phyloP scores from a whole-genome alignment of 2,113 vertebrate genomes.

The Amphiprion percula region DNA sequence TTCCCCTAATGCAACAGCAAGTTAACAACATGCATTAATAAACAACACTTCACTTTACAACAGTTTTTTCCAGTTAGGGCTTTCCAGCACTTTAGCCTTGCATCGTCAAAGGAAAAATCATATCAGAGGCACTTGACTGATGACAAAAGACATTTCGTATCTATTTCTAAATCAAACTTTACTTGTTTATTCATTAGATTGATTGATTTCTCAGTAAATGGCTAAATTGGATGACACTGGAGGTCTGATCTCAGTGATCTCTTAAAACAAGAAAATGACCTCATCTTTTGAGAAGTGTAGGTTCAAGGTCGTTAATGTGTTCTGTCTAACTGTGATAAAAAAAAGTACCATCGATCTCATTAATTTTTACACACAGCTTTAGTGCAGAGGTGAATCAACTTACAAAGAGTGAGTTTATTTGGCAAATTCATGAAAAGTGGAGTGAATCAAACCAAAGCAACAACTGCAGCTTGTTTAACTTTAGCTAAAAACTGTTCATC shows the following conservation, averaged over 20 bases:
- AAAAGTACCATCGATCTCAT: background rate
- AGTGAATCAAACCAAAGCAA: background rate
- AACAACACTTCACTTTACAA: conserved; percentile 75
- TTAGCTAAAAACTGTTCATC: background rate
- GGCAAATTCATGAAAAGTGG: background rate
- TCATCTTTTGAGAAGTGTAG: background rate
- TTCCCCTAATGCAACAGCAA: conserved; percentile 63
- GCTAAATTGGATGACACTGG: background rate
- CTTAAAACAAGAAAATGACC: background rate
- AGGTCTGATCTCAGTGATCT: background rate
- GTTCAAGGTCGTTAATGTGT: background rate
- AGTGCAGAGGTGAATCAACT: background rate
- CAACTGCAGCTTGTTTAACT: background rate
- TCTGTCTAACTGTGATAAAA: background rate
- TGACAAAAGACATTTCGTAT: no score
- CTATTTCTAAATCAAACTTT: background rate
- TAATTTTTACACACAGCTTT: background rate
- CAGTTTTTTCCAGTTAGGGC: conserved; percentile 25
- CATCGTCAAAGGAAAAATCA: background rate
- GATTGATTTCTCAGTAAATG: background rate
- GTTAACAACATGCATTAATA: conserved; percentile 82
- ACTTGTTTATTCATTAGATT: no score
- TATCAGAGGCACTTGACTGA: background rate
- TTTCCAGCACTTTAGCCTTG: conserved; percentile 7
- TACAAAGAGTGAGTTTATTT: background rate